A percentile compares a stretch with the other conserved stretches of the same genome.
Conservation (phyloP, 2,113 vertebrate genomes). For the Sinocyclocheilus rhinocerous region DNA sequence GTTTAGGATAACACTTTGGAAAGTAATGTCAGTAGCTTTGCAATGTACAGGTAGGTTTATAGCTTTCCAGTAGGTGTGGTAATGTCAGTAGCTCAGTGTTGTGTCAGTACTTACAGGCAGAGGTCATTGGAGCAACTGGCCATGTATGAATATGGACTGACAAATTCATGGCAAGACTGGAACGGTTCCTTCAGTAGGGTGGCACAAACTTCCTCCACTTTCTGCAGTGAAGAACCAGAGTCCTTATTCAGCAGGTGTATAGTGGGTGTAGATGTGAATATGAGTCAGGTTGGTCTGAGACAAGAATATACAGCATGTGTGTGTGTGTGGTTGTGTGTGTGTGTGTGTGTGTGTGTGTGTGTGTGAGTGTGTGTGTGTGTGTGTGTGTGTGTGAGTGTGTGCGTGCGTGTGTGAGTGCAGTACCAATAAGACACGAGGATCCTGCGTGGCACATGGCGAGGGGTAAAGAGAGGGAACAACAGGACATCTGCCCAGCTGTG, state of each 20-base stretch:
- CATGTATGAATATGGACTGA: constrained; percentile 90
- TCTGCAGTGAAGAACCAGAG: constrained; percentile 69
- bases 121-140: constrained; percentile 95
- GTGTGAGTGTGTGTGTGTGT: neutral
- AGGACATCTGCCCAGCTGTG: constrained; percentile 66
- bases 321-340: neutral
- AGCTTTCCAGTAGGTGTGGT: neutral
- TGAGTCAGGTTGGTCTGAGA: neutral
- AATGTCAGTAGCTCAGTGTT: neutral
- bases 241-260: neutral
- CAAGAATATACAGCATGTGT: neutral
- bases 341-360: neutral
- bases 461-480: constrained; percentile 70
- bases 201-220: constrained; percentile 79
- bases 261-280: neutral
- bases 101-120: constrained; percentile 85
- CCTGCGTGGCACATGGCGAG: constrained; percentile 82
- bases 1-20: neutral
- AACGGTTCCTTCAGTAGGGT: constrained; percentile 83
- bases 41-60: neutral
- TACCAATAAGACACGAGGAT: constrained; percentile 78
- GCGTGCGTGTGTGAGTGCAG: neutral
- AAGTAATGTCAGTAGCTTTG: neutral
- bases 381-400: neutral
- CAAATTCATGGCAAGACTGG: constrained; percentile 86